These are phyloP conservation scores for Buathra laborator DNA, from an alignment of 2,888 invertebrate genomes.

Conservation along the genomic window DNA sequence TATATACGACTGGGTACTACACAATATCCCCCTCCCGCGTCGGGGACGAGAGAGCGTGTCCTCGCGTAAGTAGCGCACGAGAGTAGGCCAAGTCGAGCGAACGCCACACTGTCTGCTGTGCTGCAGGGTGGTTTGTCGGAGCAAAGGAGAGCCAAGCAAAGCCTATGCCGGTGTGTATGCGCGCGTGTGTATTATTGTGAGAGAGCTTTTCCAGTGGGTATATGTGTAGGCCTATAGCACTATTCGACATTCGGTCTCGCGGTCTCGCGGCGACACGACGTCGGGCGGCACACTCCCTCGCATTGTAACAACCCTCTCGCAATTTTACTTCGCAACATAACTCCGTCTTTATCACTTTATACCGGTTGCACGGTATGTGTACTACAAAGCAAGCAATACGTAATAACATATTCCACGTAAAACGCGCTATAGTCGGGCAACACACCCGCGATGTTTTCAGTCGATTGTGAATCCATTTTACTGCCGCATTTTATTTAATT, in stretches of 20 bases:
- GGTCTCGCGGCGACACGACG: slow-evolving; percentile 24
- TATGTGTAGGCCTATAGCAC: not conserved
- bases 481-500: not conserved
- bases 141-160: slow-evolving; percentile 20
- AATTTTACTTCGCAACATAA: slow-evolving; percentile 32
- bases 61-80: slow-evolving; percentile 65
- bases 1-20: slow-evolving; percentile 20
- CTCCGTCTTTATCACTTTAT: slow-evolving; percentile 29
- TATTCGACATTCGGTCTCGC: slow-evolving; percentile 4
- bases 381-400: slow-evolving; percentile 27
- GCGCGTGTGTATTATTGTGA: slow-evolving; percentile 4
- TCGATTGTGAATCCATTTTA: slow-evolving; percentile 21
- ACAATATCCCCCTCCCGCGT: slow-evolving; percentile 5
- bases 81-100: slow-evolving; percentile 66
- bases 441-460: slow-evolving; percentile 14
- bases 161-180: not conserved
- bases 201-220: not conserved
- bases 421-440: not conserved
- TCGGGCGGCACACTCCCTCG: slow-evolving; percentile 16
- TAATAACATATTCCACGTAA: slow-evolving; percentile 33
- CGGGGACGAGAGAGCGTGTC: slow-evolving; percentile 51
- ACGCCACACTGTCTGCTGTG: slow-evolving; percentile 63
- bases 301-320: slow-evolving; percentile 15
- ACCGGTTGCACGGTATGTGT: not conserved
- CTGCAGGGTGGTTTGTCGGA: not conserved